Percentiles rank a stretch among this genome's conserved stretches.
Conservation (phyloP, 35 echinoderm and acorn worm species). For the Patiria miniata region DNA sequence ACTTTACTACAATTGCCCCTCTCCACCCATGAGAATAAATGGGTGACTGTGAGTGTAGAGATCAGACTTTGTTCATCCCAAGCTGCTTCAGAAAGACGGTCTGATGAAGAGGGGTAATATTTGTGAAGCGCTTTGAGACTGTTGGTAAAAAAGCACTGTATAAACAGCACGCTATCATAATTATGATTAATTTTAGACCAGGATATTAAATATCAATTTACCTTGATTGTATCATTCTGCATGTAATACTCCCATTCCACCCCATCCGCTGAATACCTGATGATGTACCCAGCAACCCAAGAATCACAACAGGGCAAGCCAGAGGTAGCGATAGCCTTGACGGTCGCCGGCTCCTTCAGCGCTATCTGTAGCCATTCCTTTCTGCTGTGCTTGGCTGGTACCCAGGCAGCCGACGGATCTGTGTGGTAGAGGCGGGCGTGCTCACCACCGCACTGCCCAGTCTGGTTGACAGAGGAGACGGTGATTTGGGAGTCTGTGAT, state of each 20-base stretch:
- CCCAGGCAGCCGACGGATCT: slow-evolving; percentile 39
- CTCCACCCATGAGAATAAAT: no score
- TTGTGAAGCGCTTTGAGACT: no score
- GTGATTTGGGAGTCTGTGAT: slow-evolving; percentile 42
- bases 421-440: slow-evolving; percentile 29
- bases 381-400: slow-evolving; percentile 6
- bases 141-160: no score
- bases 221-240: slow-evolving; percentile 12
- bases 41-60: no score
- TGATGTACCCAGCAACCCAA: slow-evolving; percentile 64
- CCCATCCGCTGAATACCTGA: slow-evolving; percentile 47
- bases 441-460: background rate
- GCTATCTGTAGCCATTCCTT: slow-evolving; percentile 42
- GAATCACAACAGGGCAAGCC: slow-evolving; percentile 62
- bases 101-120: no score
- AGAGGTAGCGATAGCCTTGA: slow-evolving; percentile 66
- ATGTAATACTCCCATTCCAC: slow-evolving; percentile 57
- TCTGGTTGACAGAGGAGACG: background rate
- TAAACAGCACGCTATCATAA: no score
- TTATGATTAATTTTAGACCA: no score
- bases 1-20: no score
- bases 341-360: background rate
- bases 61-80: no score
- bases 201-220: no score
- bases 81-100: no score